These are phyloP conservation scores for Hippocampus zosterae DNA, from an alignment of 2,113 vertebrate species.

Conservation along the genomic window DNA sequence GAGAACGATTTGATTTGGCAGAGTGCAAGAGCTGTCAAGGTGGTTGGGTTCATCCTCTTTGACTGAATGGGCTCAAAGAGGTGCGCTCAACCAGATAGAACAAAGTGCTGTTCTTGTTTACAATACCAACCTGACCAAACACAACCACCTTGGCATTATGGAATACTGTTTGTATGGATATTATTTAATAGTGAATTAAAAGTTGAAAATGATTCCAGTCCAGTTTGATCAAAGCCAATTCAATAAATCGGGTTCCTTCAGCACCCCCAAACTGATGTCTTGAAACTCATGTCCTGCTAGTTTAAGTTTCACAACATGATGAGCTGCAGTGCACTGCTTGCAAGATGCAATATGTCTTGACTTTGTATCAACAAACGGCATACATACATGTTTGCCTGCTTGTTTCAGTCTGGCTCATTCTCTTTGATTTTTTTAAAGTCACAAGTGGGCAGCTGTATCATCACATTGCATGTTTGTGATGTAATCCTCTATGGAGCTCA, in stretches of 20 bases:
- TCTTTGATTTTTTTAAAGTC: conserved; percentile 1
- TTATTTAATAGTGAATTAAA: neutral
- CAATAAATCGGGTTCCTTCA: conserved; percentile 1
- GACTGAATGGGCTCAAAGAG: neutral
- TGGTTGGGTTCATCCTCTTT: conserved; percentile 23
- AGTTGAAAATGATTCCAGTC: neutral
- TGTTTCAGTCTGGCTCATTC: conserved; percentile 3
- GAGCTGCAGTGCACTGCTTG: neutral
- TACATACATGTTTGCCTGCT: neutral
- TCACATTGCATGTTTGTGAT: conserved; percentile 21
- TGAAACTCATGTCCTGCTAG: neutral
- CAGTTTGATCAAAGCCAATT: neutral
- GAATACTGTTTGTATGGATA: neutral
- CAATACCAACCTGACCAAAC: neutral
- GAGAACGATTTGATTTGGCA: conserved; percentile 28
- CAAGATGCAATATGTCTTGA: conserved; percentile 13
- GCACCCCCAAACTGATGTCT: conserved; percentile 6
- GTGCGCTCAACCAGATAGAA: neutral
- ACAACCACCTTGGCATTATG: neutral
- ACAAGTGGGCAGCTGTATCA: conserved; percentile 20
- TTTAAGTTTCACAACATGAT: conserved; percentile 7
- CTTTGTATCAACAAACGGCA: conserved; percentile 1
- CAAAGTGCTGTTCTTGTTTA: conserved; percentile 18
- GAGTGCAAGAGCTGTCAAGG: conserved; percentile 27
- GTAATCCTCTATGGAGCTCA: neutral